Base-by-base conservation (phyloP, 2,888 invertebrate genomes). In the Blomia tropicalis region DNA sequence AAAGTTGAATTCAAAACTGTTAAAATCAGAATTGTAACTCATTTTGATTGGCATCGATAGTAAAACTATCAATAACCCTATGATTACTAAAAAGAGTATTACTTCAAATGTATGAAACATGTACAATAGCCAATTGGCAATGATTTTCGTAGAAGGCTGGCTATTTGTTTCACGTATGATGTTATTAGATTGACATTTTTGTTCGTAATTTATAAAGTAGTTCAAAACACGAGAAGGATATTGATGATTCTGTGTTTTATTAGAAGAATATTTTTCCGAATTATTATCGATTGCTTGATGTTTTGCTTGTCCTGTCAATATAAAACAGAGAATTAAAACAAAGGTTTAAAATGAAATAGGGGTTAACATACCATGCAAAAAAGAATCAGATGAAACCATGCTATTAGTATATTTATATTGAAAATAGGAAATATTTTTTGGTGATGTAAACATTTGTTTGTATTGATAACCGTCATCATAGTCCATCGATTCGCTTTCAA, bases 81-180 rank as follows among this genome's bases (percentile, higher is more conserved):
- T 27, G 17, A 56, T 56, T n/a, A 29, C 29, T 19, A 56, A 25
- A n/a, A 29, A 27, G 14, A 56, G 29, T 32, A 56, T 56, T 11
- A 56, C 25, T 36, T 23, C 29, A 56, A 56, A 56, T 11, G 51
- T 47, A n/a, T 47, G 51, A 14, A 47, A 27, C 51, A 47, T 47
- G 22, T 47, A 11, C 7, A 14, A 25, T 7, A 47, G 14, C 51
- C 51, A 47, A 47, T 25, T 47, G 51, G 51, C 7, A 47, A 47
- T 14, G 51, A 7, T 47, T 47, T 7, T 14, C 11, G 7, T 25
- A 47, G 11, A 14, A 14, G 36, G 36, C 36, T 7, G 7, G 36
- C 7, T 36, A 36, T 7, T 36, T 36, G 7, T 7, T 11, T 7
- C 7, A 11, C 7, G n/a, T 47, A 27, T 11, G 14, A 17, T 41